Base-by-base conservation (phyloP, 2,888 invertebrate genomes). In the Alentia gelatinosa region DNA sequence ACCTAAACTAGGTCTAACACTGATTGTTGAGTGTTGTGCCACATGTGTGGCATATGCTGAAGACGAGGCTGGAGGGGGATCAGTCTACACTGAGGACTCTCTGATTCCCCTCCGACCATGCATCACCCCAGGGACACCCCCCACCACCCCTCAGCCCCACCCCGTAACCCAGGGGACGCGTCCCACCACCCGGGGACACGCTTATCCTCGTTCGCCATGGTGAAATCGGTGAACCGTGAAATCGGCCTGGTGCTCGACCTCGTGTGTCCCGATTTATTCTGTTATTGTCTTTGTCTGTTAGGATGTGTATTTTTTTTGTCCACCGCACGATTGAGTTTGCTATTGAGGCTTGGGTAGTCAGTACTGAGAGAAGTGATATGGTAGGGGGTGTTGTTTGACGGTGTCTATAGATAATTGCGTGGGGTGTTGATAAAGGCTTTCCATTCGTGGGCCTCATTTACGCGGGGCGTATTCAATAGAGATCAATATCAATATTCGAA, bases 21-120 rank as follows among this genome's bases (percentile, higher is more conserved):
- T n/a, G 23, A 3, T 56, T n/a, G 56, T 12, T 56, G 56, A 56
- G 56, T 56, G 56, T 19, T 56, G 23, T n/a, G 56, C n/a, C 56
- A 56, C 56, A n/a, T n/a, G 56, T 56, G 56, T n/a, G n/a, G 56
- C 56, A 56, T 56, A 56, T 56, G 56, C 56, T n/a, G 56, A 56
- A n/a, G 56, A n/a, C 19, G 56, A 12, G 56, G 56, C 9, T 19
- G 56, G 56, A n/a, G 56, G 56, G 56, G n/a, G 56, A n/a, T 56
- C 56, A n/a, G 56, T n/a, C 23, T 56, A n/a, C 23, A 56, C 56
- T 19, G 19, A 56, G 56, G 56, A n/a, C 23, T 3, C n/a, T n/a
- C n/a, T n/a, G n/a, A 1, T 5, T 19, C 5, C 9, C 19, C 56
- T n/a, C 56, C n/a, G 19, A 56, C 56, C 56, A 19, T n/a, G n/a